phyloP scores from a whole-genome alignment of 2,797 vertebrate species.

The Darevskia nairensis region DNA sequence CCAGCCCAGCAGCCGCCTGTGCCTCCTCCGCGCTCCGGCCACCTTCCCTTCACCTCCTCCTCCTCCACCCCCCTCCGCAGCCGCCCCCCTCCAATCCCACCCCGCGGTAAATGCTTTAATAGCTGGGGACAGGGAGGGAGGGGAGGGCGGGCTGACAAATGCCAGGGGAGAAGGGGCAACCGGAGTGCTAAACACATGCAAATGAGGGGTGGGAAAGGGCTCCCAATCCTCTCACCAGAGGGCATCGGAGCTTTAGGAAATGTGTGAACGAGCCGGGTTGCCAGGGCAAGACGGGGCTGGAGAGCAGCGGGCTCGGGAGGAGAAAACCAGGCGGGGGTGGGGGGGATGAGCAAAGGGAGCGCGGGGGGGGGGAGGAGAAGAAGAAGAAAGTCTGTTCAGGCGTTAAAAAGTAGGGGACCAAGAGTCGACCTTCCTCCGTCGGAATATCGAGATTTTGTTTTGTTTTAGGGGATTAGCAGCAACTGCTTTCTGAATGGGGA shows the following conservation, averaged over 20 bases:
- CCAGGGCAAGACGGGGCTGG: slow-evolving; percentile 65
- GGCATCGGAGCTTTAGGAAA: slow-evolving; percentile 72
- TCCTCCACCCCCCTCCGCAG: neutral
- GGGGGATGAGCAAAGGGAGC: slow-evolving; percentile 75
- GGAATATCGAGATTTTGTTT: slow-evolving; percentile 18
- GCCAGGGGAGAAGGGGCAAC: slow-evolving; percentile 70
- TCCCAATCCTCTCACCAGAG: slow-evolving; percentile 69
- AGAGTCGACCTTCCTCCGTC: slow-evolving; percentile 65
- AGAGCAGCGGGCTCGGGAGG: slow-evolving; percentile 36
- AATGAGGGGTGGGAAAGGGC: slow-evolving; percentile 73
- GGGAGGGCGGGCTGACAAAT: slow-evolving; percentile 62
- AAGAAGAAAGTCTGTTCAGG: slow-evolving; percentile 64
- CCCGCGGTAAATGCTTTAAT: slow-evolving; percentile 52
- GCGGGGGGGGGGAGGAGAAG: slow-evolving; percentile 9
- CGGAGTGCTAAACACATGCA: slow-evolving; percentile 77
- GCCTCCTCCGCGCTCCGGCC: neutral
- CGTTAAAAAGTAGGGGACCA: slow-evolving; percentile 58
- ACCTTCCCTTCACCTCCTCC: neutral
- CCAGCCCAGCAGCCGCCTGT: neutral
- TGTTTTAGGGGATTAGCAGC: neutral
- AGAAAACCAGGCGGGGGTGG: slow-evolving; percentile 39
- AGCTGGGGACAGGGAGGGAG: slow-evolving; percentile 64
- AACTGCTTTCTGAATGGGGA: slow-evolving; percentile 69
- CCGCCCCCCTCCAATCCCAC: slow-evolving; percentile 33
- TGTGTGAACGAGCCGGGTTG: slow-evolving; percentile 67